Conservation (phyloP, 2,797 vertebrate species). For the Loris lydekkerianus region DNA sequence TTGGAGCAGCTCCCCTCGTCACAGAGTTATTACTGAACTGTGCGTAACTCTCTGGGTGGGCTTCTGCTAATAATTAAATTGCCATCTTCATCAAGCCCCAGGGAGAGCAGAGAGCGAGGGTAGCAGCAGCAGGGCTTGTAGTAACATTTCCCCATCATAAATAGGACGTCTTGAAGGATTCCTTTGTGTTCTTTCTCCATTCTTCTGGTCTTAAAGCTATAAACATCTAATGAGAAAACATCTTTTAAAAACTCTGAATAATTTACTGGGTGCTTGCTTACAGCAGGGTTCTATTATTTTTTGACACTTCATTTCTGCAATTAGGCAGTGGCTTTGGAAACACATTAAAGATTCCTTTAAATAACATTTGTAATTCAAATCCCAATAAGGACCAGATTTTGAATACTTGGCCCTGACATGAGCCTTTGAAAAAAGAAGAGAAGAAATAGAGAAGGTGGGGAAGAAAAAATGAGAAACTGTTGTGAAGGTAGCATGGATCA, state of each 20-base stretch:
- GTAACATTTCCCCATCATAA: background rate
- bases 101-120: background rate
- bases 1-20: background rate
- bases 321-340: slow-evolving; percentile 66
- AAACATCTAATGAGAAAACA: slow-evolving; percentile 54
- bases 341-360: slow-evolving; percentile 62
- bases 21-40: slow-evolving; percentile 8
- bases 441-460: background rate
- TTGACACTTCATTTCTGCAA: slow-evolving; percentile 60
- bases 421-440: background rate
- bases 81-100: slow-evolving; percentile 5
- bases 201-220: slow-evolving; percentile 3
- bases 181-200: slow-evolving; percentile 34
- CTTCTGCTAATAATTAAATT: slow-evolving; percentile 70
- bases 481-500: background rate
- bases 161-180: background rate
- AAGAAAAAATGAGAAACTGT: background rate
- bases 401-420: slow-evolving; percentile 28
- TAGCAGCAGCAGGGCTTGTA: background rate
- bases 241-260: slow-evolving; percentile 45
- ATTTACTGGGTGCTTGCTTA: slow-evolving; percentile 36
- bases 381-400: slow-evolving; percentile 57
- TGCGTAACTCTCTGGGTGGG: slow-evolving; percentile 73
- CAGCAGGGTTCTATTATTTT: slow-evolving; percentile 28
- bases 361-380: slow-evolving; percentile 49